Evolutionary conservation across 1,140 invertebrate species (phyloP).

Genomic region (Heliconius hewitsoni): DNA sequence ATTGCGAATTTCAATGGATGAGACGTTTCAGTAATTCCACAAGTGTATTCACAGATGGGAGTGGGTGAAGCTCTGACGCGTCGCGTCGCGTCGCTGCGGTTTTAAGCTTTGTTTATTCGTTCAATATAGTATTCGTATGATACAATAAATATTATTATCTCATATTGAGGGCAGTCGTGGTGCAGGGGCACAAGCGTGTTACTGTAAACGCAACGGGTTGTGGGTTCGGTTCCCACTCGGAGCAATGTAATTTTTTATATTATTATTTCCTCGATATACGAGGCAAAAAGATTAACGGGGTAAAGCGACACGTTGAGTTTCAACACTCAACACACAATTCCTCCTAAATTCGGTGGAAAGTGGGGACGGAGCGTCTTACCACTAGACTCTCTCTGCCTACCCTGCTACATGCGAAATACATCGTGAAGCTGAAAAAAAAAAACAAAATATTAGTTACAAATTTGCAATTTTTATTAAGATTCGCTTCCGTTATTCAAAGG

Average conservation of each 20-base stretch:
- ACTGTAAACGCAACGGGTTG: too few species aligned
- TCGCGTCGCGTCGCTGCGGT: conserved; percentile 8
- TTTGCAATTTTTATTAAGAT: conserved; percentile 52
- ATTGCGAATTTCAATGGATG: conserved; percentile 74
- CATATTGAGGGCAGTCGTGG: too few species aligned
- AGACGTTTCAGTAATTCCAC: conserved; percentile 52
- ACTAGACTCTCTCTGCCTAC: too few species aligned
- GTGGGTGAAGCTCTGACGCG: conserved; percentile 46
- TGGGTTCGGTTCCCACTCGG: too few species aligned
- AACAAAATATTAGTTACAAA: neutral
- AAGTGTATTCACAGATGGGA: conserved; percentile 43
- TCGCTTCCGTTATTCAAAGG: conserved; percentile 71
- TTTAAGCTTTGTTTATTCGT: neutral
- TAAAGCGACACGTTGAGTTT: too few species aligned
- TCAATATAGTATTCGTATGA: neutral
- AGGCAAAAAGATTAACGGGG: too few species aligned
- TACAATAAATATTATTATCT: neutral
- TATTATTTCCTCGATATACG: too few species aligned
- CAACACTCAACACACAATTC: too few species aligned
- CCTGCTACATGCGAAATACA: too few species aligned
- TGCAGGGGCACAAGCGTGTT: too few species aligned
- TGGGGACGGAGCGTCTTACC: neutral
- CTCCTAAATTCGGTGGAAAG: too few species aligned
- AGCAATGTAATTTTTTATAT: too few species aligned
- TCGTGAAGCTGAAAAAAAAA: conserved; percentile 48